These are phyloP conservation scores for Drosophila histrio DNA, from an alignment of 2,888 invertebrate species.

Conservation along the genomic window DNA sequence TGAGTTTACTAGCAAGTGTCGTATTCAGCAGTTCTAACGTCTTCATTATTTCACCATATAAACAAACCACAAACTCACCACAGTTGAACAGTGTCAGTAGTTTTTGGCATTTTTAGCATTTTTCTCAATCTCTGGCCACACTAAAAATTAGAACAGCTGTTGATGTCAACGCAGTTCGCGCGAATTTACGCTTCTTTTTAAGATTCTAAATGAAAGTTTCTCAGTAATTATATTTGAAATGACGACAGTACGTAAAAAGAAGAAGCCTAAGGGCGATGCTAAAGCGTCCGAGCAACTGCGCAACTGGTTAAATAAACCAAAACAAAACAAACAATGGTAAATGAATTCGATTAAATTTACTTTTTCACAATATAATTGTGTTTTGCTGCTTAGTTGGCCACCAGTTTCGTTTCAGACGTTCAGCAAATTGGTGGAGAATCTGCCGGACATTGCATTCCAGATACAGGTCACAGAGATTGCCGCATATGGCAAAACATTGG, in stretches of 20 bases:
- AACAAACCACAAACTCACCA: neutral
- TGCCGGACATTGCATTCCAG: slow-evolving; percentile 52
- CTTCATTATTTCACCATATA: no score
- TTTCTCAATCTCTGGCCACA: slow-evolving; percentile 26
- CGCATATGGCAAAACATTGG: slow-evolving; percentile 15
- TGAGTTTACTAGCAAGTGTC: no score
- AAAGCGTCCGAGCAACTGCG: slow-evolving; percentile 21
- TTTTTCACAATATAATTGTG: neutral
- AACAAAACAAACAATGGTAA: slow-evolving; percentile 15
- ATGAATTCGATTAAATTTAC: neutral
- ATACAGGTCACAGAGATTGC: slow-evolving; percentile 27
- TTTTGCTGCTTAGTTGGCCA: neutral
- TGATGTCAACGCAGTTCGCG: neutral
- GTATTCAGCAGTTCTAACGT: no score
- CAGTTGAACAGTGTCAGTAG: neutral
- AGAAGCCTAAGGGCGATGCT: slow-evolving; percentile 16
- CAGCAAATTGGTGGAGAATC: slow-evolving; percentile 29
- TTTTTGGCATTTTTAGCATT: neutral
- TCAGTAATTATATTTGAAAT: neutral
- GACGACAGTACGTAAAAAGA: slow-evolving; percentile 17
- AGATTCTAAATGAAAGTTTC: neutral
- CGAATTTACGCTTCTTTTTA: neutral
- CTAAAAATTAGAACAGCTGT: neutral
- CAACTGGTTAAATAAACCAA: slow-evolving; percentile 28
- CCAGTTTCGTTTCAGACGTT: slow-evolving; percentile 48